These are phyloP conservation scores for Whitmania pigra DNA, from an alignment of 1,140 invertebrate species.

Conservation along the genomic window DNA sequence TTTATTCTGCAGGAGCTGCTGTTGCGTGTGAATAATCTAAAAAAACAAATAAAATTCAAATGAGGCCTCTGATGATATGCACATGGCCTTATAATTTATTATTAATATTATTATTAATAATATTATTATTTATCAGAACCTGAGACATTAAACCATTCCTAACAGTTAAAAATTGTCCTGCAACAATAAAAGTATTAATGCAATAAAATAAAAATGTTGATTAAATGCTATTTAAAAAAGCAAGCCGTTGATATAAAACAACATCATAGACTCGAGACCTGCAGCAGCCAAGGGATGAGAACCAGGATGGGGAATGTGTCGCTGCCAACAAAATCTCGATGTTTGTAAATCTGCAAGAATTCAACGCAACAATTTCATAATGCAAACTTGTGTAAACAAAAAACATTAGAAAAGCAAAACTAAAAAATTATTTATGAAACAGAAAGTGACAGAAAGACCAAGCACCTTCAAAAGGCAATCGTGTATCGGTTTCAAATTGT, in stretches of 20 bases:
- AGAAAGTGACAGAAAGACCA: neutral
- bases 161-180: neutral
- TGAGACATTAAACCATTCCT: no score
- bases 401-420: no score
- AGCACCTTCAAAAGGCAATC: constrained; percentile 1
- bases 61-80: no score
- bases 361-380: no score
- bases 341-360: neutral
- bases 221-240: neutral
- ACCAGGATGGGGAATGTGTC: neutral
- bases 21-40: neutral
- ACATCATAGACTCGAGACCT: neutral
- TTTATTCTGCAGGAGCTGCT: neutral
- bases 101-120: no score
- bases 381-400: no score
- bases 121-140: no score
- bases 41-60: neutral
- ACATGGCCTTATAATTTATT: no score
- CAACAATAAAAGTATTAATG: neutral
- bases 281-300: neutral
- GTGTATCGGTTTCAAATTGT: neutral
- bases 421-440: neutral
- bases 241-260: neutral
- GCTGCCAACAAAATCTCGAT: neutral
- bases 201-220: neutral